Base-by-base conservation (phyloP, 2,888 invertebrate genomes). In the Sylvicola fuscatus region DNA sequence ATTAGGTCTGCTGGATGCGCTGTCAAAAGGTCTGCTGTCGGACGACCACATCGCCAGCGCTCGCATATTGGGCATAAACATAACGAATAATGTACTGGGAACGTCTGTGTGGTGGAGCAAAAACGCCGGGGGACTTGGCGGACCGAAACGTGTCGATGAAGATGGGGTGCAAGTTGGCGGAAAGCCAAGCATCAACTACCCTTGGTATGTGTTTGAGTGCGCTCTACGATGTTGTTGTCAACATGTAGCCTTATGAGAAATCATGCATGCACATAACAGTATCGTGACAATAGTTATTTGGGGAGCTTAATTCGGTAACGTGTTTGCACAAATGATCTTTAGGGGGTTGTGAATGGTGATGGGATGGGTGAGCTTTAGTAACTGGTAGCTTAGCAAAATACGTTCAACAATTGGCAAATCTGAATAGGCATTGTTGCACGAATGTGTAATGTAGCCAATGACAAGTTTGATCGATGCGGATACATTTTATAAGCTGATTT, bases 1-100 rank as follows among this genome's bases (percentile, higher is more conserved):
- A n/a, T 13, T 60, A 80, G 79, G 73, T 41, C 61, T 78, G 36
- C 66, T 78, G 43, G 75, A 77, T 55, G 79, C 76, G 14, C 66
- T 82, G 40, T 71, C 80, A 15, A 72, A 72, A 55, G 76, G 78
- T 27, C 60, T 82, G 42, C 66, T 81, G 29, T 63, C 71, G 14
- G 72, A 73, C 49, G 60, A 60, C 37, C 61, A 61, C 43, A 65
- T 71, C 36, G 58, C 69, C 30, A 64, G 68, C 33, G 66, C 71
- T 27, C 60, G 72, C 39, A 66, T 73, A 36, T 52, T 74, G 40
- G 66, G 70, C 29, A 57, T 72, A 39, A 73, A 74, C 50, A 62
- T 67, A 27, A 64, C 70, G 34, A 68, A 68, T 35, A 70, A 70
- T 4, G 57, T 62, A 12, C 58, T 73, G 30, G 60, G 64, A 33